These are phyloP conservation scores for Pionites leucogaster DNA, from an alignment of 2,113 vertebrate species.

Conservation along the genomic window DNA sequence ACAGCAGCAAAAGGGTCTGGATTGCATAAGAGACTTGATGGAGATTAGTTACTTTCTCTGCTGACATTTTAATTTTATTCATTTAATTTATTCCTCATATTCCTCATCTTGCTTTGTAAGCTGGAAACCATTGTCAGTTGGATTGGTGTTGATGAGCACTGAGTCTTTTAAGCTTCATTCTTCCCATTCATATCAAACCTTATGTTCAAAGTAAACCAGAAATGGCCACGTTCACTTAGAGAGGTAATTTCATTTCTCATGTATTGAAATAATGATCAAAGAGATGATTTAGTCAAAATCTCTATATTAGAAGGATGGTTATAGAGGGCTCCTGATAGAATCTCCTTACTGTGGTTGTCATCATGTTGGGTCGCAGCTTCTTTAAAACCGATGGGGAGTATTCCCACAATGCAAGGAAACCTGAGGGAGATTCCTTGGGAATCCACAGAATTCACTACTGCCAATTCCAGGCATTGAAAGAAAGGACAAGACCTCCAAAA, in stretches of 20 bases:
- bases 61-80: slow-evolving; percentile 64
- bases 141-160: background rate
- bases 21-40: slow-evolving; percentile 60
- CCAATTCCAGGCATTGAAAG: background rate
- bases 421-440: background rate
- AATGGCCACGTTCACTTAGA: background rate
- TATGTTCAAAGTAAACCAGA: background rate
- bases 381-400: background rate
- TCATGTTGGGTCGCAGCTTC: background rate
- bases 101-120: slow-evolving; percentile 1
- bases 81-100: slow-evolving; percentile 54
- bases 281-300: background rate
- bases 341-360: background rate
- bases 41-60: slow-evolving; percentile 62
- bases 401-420: background rate
- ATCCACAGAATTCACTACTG: background rate
- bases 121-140: slow-evolving; percentile 21
- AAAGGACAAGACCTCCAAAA: background rate
- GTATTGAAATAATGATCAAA: background rate
- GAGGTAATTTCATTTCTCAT: background rate
- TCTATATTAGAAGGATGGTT: background rate
- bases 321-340: background rate
- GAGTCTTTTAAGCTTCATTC: background rate
- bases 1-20: slow-evolving; percentile 49
- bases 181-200: background rate